phyloP scores from a whole-genome alignment of 2,888 invertebrate genomes.

The Hydrotaea diabolus region DNA sequence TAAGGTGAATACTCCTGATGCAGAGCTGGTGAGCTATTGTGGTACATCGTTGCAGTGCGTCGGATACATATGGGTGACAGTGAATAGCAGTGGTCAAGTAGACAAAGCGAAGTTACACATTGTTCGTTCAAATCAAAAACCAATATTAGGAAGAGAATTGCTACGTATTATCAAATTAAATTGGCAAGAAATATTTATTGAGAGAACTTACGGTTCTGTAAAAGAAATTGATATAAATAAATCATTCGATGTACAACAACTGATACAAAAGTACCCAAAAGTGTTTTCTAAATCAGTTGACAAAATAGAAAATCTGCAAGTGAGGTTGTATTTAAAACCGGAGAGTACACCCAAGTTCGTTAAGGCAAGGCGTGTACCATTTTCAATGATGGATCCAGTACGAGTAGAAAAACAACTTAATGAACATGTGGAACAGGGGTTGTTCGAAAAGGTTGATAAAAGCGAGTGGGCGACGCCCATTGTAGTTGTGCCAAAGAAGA shows the following conservation, averaged over 20 bases:
- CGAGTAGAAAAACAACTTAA: too few species aligned
- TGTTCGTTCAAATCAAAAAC: conserved; percentile 50
- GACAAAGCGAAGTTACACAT: conserved; percentile 52
- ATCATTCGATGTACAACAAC: too few species aligned
- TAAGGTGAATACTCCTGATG: conserved; percentile 30
- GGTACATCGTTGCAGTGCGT: conserved; percentile 6
- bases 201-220: too few species aligned
- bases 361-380: too few species aligned
- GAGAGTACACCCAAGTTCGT: too few species aligned
- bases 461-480: conserved; percentile 74
- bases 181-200: too few species aligned
- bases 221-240: conserved; percentile 6
- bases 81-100: not conserved
- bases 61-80: conserved; percentile 47
- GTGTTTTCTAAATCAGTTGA: too few species aligned
- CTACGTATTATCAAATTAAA: conserved; percentile 43
- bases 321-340: too few species aligned
- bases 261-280: too few species aligned
- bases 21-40: conserved; percentile 29
- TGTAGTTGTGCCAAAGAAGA: conserved; percentile 72
- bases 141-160: conserved; percentile 62
- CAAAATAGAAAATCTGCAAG: too few species aligned
- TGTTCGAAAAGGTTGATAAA: conserved; percentile 57
- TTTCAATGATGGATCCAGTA: too few species aligned
- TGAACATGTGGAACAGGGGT: not conserved